Evolutionary conservation across 2,888 invertebrate species (phyloP).

Genomic region (Watsonalla binaria): DNA sequence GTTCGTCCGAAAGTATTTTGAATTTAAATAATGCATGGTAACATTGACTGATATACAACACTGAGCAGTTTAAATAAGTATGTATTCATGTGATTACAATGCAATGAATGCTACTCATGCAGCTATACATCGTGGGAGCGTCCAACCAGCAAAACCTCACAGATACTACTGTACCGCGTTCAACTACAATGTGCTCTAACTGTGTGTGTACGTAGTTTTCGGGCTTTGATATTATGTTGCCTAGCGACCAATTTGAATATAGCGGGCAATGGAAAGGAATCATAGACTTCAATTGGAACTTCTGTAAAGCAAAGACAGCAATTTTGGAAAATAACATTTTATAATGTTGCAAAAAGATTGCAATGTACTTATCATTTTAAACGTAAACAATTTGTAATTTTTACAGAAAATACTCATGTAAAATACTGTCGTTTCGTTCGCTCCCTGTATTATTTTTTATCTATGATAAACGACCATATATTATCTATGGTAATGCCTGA

Average conservation of each 20-base stretch:
- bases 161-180: constrained; percentile 36
- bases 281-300: constrained; percentile 21
- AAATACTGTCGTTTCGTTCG: too few species aligned
- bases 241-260: constrained; percentile 67
- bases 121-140: constrained; percentile 12
- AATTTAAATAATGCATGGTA: neutral
- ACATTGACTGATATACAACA: neutral
- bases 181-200: constrained; percentile 4
- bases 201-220: constrained; percentile 25
- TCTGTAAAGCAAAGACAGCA: neutral
- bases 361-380: too few species aligned
- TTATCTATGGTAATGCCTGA: neutral
- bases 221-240: constrained; percentile 47
- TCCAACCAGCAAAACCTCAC: constrained; percentile 22
- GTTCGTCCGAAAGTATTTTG: constrained; percentile 2
- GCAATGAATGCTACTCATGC: neutral
- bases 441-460: neutral
- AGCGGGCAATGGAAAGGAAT: constrained; percentile 41
- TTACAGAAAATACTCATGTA: neutral
- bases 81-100: neutral
- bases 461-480: neutral
- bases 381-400: too few species aligned
- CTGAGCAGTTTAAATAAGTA: neutral
- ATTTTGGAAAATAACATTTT: neutral
- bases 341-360: too few species aligned